These are phyloP conservation scores for Odontocolon sp. DNA, from an alignment of 2,888 invertebrate genomes.

Conservation along the genomic window DNA sequence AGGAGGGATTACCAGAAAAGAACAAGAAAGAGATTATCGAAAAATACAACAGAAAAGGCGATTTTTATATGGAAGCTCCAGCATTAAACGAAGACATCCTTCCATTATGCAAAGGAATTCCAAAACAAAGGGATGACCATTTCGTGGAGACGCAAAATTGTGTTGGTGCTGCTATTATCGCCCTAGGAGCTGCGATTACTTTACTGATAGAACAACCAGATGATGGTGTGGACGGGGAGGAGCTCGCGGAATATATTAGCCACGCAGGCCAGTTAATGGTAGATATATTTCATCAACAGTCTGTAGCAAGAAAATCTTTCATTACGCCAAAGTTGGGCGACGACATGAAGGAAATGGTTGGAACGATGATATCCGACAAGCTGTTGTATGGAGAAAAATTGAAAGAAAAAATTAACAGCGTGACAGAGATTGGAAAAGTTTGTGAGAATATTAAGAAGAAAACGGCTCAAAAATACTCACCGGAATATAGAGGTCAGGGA, in stretches of 20 bases:
- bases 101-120: constrained; percentile 30
- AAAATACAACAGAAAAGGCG: constrained; percentile 36
- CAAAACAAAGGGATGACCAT: constrained; percentile 50
- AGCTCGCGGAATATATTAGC: constrained; percentile 30
- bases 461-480: too few species aligned
- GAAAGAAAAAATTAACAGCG: too few species aligned
- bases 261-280: constrained; percentile 48
- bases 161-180: constrained; percentile 38
- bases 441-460: background rate
- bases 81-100: constrained; percentile 44
- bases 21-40: constrained; percentile 34
- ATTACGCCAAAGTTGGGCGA: too few species aligned
- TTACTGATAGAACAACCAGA: constrained; percentile 32
- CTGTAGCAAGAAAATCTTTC: constrained; percentile 33
- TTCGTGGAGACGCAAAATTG: constrained; percentile 48
- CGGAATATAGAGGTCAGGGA: too few species aligned
- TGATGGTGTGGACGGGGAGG: constrained; percentile 39
- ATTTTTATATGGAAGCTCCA: constrained; percentile 44
- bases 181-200: constrained; percentile 45
- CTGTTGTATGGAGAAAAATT: too few species aligned
- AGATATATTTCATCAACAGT: constrained; percentile 47
- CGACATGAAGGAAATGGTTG: too few species aligned
- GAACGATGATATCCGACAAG: too few species aligned
- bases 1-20: constrained; percentile 63
- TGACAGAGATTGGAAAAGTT: too few species aligned